Conservation (phyloP, 2,888 invertebrate species). For the Ochlodes sylvanus region DNA sequence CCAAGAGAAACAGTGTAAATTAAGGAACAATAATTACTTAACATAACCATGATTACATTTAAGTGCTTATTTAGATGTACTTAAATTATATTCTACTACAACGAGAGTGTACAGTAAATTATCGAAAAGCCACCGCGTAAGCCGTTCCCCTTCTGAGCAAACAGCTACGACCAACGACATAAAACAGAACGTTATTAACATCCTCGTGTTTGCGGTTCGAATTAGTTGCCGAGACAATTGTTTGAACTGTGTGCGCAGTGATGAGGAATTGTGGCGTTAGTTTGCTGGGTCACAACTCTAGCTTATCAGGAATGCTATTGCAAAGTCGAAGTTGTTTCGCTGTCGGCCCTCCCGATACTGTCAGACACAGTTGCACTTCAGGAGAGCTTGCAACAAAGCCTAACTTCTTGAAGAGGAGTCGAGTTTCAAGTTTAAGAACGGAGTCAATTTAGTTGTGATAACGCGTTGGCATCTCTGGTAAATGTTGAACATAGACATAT, state of each 20-base stretch:
- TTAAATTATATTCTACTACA: conserved; percentile 8
- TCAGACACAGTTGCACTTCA: conserved; percentile 60
- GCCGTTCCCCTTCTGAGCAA: conserved; percentile 26
- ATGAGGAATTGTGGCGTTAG: conserved; percentile 52
- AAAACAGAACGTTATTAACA: conserved; percentile 28
- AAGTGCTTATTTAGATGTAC: conserved; percentile 5
- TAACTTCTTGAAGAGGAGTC: conserved; percentile 61
- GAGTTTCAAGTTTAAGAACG: conserved; percentile 41
- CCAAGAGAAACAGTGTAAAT: not conserved
- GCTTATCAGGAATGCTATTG: conserved; percentile 57
- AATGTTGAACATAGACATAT: not conserved
- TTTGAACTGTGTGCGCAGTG: conserved; percentile 45
- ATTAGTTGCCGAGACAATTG: conserved; percentile 46
- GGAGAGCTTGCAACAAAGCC: conserved; percentile 72
- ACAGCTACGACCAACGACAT: conserved; percentile 27
- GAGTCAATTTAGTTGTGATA: conserved; percentile 19
- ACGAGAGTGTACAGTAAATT: conserved; percentile 22
- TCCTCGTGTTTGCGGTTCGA: conserved; percentile 39
- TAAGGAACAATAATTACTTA: not conserved
- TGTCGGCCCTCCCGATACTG: conserved; percentile 53
- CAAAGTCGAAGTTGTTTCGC: conserved; percentile 51
- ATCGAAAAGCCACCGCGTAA: conserved; percentile 26
- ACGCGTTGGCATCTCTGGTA: not conserved
- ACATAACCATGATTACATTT: not conserved
- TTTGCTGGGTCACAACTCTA: conserved; percentile 52